Evolutionary conservation across 2,888 invertebrate species (phyloP).

Genomic region (Sarcophaga carnaria): DNA sequence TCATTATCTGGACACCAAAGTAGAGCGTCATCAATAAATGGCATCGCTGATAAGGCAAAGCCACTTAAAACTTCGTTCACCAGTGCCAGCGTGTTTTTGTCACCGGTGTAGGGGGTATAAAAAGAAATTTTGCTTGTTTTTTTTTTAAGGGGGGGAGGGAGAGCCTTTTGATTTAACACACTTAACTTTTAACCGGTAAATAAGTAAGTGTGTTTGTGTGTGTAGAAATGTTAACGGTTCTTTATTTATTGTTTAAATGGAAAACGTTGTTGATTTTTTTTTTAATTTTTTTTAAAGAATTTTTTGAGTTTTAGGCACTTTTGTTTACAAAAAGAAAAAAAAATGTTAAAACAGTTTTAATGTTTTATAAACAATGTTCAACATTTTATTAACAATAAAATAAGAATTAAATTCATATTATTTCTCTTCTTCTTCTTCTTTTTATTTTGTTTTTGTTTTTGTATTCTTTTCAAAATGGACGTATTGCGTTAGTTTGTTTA

Average conservation of each 20-base stretch:
- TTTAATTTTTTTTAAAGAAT: background rate
- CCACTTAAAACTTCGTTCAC: conserved; percentile 81
- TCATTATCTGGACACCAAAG: conserved; percentile 97
- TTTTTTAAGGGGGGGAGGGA: background rate
- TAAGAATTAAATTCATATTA: conserved; percentile 51
- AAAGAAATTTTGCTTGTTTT: conserved; percentile 19
- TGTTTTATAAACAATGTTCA: conserved; percentile 15
- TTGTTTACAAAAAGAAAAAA: conserved; percentile 34
- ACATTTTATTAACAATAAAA: too few relatives aligned
- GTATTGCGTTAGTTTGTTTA: conserved; percentile 46
- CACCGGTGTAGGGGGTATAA: conserved; percentile 61
- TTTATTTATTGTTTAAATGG: conserved; percentile 5
- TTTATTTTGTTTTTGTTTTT: background rate
- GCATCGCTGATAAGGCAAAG: conserved; percentile 88
- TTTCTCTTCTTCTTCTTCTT: background rate
- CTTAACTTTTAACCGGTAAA: background rate
- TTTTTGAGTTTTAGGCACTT: conserved; percentile 61
- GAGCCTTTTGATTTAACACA: background rate
- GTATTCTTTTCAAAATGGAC: conserved; percentile 53
- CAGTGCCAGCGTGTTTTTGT: conserved; percentile 81
- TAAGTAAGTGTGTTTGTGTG: background rate
- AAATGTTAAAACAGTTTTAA: conserved; percentile 51
- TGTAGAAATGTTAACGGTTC: conserved; percentile 58
- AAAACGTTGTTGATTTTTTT: background rate
- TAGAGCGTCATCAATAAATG: conserved; percentile 97